Evolutionary conservation across 2,888 invertebrate genomes (phyloP).

Genomic region (Corbicula japonica): DNA sequence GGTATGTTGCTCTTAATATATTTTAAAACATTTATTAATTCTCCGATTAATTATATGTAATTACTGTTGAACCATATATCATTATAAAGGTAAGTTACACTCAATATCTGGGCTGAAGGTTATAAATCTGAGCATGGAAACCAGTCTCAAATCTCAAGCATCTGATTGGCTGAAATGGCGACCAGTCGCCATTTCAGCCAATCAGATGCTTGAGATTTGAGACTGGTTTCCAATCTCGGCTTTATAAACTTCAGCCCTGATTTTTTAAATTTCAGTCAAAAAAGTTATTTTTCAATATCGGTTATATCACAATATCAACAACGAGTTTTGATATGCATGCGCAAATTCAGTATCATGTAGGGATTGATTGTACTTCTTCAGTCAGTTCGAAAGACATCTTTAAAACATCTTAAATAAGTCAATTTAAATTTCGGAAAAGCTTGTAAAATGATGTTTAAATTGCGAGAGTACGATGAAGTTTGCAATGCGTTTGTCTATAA

Average conservation of each 20-base stretch:
- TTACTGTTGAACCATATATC: neutral
- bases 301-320: no score
- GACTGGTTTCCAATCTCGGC: no score
- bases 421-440: neutral
- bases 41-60: neutral
- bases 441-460: neutral
- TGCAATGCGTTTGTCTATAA: constrained; percentile 2
- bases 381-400: neutral
- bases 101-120: neutral
- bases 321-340: no score
- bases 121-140: neutral
- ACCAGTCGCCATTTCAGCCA: no score
- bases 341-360: no score
- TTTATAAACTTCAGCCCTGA: no score
- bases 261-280: no score
- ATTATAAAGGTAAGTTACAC: neutral
- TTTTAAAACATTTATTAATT: neutral
- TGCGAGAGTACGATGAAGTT: neutral
- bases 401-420: neutral
- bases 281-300: no score
- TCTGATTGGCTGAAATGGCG: neutral
- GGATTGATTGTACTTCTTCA: neutral
- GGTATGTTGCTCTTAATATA: constrained; percentile 68
- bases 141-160: neutral
- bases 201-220: no score